Conservation (phyloP, 2,113 vertebrate species). For the Chaenogobius annularis region DNA sequence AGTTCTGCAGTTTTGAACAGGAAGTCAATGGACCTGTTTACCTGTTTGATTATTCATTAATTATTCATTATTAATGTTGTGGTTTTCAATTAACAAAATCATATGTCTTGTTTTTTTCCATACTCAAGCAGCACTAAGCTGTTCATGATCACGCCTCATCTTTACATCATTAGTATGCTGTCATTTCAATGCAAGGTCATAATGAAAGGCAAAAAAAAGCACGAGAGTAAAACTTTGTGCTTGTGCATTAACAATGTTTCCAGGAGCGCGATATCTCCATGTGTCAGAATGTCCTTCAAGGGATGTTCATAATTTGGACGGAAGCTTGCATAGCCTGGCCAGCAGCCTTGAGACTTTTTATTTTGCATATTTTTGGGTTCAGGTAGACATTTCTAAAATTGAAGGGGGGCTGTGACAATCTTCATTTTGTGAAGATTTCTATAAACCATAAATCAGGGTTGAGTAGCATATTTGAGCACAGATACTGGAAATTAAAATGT, state of each 20-base stretch:
- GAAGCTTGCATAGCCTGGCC: background rate
- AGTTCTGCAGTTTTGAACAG: too few relatives aligned
- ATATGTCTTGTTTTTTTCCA: too few relatives aligned
- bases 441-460: background rate
- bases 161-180: too few relatives aligned
- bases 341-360: background rate
- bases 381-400: background rate
- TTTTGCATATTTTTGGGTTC: background rate
- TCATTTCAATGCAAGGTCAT: background rate
- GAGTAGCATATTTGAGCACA: too few relatives aligned
- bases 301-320: slow-evolving; percentile 1
- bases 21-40: too few relatives aligned
- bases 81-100: too few relatives aligned
- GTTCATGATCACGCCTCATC: too few relatives aligned
- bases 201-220: background rate
- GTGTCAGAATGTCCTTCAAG: background rate
- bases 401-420: background rate
- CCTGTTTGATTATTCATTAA: too few relatives aligned
- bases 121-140: too few relatives aligned
- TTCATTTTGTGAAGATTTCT: background rate
- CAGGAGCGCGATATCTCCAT: background rate
- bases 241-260: background rate
- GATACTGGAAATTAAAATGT: too few relatives aligned
- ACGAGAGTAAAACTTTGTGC: background rate
- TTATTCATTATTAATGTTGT: too few relatives aligned